Conservation (phyloP, 1,140 invertebrate genomes). For the Euwallacea fornicatus region DNA sequence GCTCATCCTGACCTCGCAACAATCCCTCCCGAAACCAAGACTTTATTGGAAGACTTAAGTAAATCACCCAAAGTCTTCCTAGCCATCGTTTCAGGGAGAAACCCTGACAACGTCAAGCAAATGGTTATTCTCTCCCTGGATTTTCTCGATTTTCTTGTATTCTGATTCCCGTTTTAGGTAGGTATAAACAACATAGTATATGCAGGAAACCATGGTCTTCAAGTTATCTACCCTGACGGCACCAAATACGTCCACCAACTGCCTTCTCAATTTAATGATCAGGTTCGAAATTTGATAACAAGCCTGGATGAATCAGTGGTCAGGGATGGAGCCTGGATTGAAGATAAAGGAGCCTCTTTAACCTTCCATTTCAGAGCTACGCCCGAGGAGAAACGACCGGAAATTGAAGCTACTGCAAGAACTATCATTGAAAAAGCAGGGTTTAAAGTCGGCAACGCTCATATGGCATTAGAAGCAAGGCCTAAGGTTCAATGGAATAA, state of each 20-base stretch:
- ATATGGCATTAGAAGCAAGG: conserved; percentile 39
- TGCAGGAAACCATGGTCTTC: conserved; percentile 42
- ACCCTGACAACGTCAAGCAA: conserved; percentile 38
- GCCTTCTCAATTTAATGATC: conserved; percentile 36
- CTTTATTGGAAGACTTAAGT: conserved; percentile 29
- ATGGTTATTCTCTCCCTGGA: conserved; percentile 9
- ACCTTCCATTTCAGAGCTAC: conserved; percentile 40
- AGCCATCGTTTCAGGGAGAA: conserved; percentile 39
- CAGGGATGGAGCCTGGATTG: conserved; percentile 41
- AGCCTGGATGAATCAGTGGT: conserved; percentile 38
- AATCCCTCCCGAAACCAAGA: conserved; percentile 40
- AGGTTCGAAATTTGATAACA: conserved; percentile 30
- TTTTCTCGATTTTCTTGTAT: neutral
- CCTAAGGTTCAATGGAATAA: conserved; percentile 43
- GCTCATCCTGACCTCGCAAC: conserved; percentile 41
- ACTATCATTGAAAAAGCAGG: conserved; percentile 37
- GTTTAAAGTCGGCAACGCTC: conserved; percentile 40
- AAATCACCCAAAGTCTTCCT: conserved; percentile 32
- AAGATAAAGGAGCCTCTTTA: conserved; percentile 39
- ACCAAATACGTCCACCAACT: conserved; percentile 38
- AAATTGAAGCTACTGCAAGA: conserved; percentile 34
- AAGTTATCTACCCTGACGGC: conserved; percentile 39
- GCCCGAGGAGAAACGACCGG: conserved; percentile 28
- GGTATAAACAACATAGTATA: conserved; percentile 37
- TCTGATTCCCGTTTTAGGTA: conserved; percentile 22